Evolutionary conservation across 2,797 vertebrate species (phyloP), one percentile per base, ranked within the genome.

Genomic region (Pelobates cultripes): DNA sequence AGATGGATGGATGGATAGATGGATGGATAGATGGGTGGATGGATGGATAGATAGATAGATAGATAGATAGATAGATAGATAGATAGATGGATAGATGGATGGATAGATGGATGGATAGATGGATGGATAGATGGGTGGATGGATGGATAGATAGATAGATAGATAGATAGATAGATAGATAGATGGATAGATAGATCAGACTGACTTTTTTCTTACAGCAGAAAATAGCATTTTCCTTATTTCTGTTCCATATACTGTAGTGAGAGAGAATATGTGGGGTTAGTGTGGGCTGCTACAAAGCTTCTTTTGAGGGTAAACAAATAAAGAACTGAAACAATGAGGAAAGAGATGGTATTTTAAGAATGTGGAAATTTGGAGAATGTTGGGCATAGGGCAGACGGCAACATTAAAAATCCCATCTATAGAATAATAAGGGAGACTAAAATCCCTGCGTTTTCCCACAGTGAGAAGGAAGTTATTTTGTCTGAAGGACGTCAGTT

Each of bases 321-420:
- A 94, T 91, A 93, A 92, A 91, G 94, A 96, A 97, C 97, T 97
- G 97, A 98, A 94, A 97, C 96, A 97, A 98, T 95, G 96, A 97
- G 96, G 96, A 98, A 97, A 95, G 96, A 84, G 91, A 85, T 91
- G 96, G 96, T 90, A 98, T 98, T 90, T 91, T 87, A 94, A 94
- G 93, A 95, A 98, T 94, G 97, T 93, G 96, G 94, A 93, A 96
- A 97, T 97, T 94, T 95, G 89, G 94, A 92, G 96, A 97, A 99
- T 98, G 96, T 92, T 84, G 88, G 88, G 89, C 91, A 93, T 89
- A 80, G 88, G 87, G 92, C 94, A 97, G 95, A 95, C 96, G 97
- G 93, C 89, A 85, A 90, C 88, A 88, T 87, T 77, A 93, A 92
- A 51, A 90, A 64, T 55, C 76, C 76, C 70, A 73, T 78, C 76